Evolutionary conservation across 1,140 invertebrate genomes (phyloP).

Genomic region (Caenorhabditis briggsae): DNA sequence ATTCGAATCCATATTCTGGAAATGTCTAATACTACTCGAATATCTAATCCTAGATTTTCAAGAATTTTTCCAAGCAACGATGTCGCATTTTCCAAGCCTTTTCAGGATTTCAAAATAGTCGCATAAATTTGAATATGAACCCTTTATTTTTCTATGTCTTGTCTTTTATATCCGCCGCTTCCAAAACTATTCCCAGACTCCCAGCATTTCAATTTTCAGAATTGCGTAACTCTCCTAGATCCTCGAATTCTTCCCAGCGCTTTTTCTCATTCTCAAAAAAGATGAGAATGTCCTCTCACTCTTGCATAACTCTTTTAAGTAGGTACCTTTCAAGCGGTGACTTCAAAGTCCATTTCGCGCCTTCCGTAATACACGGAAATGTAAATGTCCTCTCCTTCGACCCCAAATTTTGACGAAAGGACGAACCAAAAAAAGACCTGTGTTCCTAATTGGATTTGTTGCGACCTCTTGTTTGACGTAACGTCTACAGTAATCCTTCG

Average conservation of each 20-base stretch:
- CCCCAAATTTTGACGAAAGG: background rate
- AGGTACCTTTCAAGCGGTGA: conserved; percentile 2
- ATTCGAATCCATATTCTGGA: no score
- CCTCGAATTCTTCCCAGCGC: background rate
- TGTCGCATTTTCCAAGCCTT: no score
- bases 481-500: conserved; percentile 35
- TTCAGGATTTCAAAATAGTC: no score
- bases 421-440: background rate
- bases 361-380: conserved; percentile 36
- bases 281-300: background rate
- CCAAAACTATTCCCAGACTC: background rate
- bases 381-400: background rate
- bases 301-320: conserved; percentile 43
- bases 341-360: conserved; percentile 18
- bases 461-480: conserved; percentile 43
- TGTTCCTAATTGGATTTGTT: conserved; percentile 51
- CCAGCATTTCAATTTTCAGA: background rate
- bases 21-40: no score
- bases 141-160: no score
- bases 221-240: background rate
- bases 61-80: no score
- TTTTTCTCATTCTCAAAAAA: background rate
- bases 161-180: no score
- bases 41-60: no score
- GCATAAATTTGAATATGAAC: no score